Base-by-base conservation (phyloP, 2,113 vertebrate species). In the Sylvia atricapilla region DNA sequence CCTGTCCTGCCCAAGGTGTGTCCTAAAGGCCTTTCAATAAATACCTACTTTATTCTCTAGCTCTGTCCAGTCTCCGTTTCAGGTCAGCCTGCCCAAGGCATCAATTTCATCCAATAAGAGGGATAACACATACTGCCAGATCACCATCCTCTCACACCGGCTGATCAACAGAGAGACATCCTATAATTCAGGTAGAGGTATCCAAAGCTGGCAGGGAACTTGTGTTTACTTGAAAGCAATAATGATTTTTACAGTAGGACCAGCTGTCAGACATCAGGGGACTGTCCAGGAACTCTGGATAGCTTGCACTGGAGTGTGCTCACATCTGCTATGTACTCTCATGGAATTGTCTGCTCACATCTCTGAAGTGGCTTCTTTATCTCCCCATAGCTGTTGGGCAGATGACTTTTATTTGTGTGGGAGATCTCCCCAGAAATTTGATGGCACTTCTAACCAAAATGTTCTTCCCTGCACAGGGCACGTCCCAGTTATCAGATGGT, bases 351-450 rank as follows among this genome's bases (percentile, higher is more conserved):
- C 74, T 23, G 52, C 46, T 91, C 93, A 27, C 73, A 19, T 28
- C 89, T 94, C 89, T 94, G 84, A 87, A 94, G 80, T 78, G 91
- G 83, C 73, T 90, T 72, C 19, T 79, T 95, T 81, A 84, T 82
- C 68, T 96, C 77, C 52, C 15, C 33, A 49, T 52, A 41, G 76
- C 60, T 90, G 41, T 16, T 33, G 83, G 79, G 80, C 27, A 96
- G 83, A 43, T 86, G 41, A 41, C 52, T 94, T 72, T 16, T 75
- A 23, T 67, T 52, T 78, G 24, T 84, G 80, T 47, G 76, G 72
- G 64, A 93, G 56, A 49, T 44, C 72, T 60, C 81, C 56, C 15
- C 66, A 91, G 69, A 87, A 88, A 47, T 74, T 3, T 66, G 66
- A 41, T 63, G 47, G 35, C n/a, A 41, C 77, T 90, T 84, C 56